Percentiles rank a stretch among this genome's conserved stretches.
Conservation (phyloP, 2,113 vertebrate species). For the Muntiacus muntjak region DNA sequence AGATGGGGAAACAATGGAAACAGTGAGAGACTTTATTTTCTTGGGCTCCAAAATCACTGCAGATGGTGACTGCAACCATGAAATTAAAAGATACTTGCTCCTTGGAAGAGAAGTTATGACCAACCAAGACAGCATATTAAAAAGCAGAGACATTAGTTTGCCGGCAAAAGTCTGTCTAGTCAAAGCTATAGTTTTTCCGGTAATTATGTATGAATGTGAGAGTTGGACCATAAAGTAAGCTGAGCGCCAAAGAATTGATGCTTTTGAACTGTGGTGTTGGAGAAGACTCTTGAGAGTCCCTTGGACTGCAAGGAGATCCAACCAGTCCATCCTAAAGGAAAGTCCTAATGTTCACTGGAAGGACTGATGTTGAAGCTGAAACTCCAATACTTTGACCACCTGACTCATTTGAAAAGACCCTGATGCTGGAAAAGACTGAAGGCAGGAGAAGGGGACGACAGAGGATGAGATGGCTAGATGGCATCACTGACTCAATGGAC, state of each 20-base stretch:
- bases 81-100: neutral
- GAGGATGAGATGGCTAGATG: neutral
- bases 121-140: neutral
- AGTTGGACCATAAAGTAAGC: neutral
- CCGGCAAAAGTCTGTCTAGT: neutral
- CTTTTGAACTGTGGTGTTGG: neutral
- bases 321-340: neutral
- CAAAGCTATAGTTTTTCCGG: neutral
- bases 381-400: neutral
- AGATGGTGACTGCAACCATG: neutral
- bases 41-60: neutral
- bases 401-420: neutral
- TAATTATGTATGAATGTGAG: neutral
- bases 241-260: neutral
- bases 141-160: neutral
- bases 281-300: neutral
- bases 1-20: neutral
- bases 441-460: neutral
- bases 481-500: neutral
- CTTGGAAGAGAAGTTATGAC: neutral
- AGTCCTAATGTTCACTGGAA: neutral
- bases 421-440: neutral
- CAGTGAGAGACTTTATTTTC: neutral
- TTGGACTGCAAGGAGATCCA: neutral
- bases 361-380: neutral